Base-by-base conservation (phyloP, 2,113 vertebrate genomes). In the Cebidichthys violaceus region DNA sequence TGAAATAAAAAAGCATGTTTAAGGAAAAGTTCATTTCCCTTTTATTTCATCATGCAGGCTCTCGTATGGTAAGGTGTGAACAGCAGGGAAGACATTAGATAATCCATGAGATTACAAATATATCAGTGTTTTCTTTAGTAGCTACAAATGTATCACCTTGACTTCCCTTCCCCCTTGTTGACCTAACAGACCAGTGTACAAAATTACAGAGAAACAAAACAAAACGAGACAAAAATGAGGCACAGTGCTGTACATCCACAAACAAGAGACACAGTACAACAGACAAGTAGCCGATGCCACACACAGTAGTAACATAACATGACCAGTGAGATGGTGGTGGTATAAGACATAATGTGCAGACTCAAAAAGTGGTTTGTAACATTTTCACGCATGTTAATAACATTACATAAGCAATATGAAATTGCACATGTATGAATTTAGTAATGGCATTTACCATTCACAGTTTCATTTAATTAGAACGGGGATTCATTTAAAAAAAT, bases 31-130 rank as follows among this genome's bases (percentile, higher is more conserved):
- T 24, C 4, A 45, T 77, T 20, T 64, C 33, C 31, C 2, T 72
- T 92, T 92, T 86, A 90, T 86, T 87, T 83, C 7, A 75, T 77
- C 73, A 71, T 69, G 35, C 64, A 71, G 50, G 60, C 57, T 62
- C 22, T 83, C 22, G 43, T 52, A 29, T 39, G 24, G 15, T 27
- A 52, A 62, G 74, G 60, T 86, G 57, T 75, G 41, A 67, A 82
- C 77, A 78, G 43, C 29, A 71, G 71, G 68, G 33, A 75, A 55
- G 54, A 65, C 61, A 71, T 54, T 60, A 15, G 29, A 70, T 59
- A n/a, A 75, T 33, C 29, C 6, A 75, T 61, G 0, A 84, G 61
- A 74, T 66, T 55, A 75, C 27, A 85, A 68, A 77, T 55, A 27
- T 69, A 74, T 50, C 70, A 89, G 68, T 68, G 50, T 50, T 82